Evolutionary conservation across 2,113 vertebrate species (phyloP).

Genomic region (Megaceryle torquata): DNA sequence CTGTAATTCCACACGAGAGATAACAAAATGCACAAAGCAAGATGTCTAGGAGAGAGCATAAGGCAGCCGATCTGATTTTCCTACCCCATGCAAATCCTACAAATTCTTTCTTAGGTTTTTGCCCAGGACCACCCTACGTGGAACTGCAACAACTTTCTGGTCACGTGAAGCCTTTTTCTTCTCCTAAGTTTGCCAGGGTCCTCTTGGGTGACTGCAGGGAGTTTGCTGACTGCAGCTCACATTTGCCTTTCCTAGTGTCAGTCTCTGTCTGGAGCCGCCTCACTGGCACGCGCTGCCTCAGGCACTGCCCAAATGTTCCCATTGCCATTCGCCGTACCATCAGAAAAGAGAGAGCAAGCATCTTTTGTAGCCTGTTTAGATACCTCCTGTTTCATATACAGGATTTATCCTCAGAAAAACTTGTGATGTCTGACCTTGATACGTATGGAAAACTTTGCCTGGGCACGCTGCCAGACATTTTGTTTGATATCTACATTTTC

Average conservation of each 20-base stretch:
- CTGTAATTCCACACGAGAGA: not conserved
- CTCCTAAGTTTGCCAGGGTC: not conserved
- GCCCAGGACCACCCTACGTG: not conserved
- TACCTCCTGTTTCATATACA: not conserved
- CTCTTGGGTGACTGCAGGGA: fast-evolving
- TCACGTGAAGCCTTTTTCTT: not conserved
- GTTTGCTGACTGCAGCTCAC: not conserved
- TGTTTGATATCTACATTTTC: constrained; percentile 10
- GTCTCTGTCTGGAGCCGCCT: not conserved
- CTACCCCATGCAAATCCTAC: not conserved
- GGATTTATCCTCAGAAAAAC: not conserved
- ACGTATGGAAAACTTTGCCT: not conserved
- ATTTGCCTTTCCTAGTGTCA: not conserved
- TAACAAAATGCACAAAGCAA: not conserved
- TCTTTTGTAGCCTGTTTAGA: not conserved
- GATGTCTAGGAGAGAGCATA: not conserved
- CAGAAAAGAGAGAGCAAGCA: not conserved
- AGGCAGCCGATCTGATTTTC: not conserved
- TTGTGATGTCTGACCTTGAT: constrained; percentile 13
- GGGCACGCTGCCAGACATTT: constrained; percentile 9
- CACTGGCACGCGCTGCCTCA: not conserved
- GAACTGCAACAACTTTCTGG: not conserved
- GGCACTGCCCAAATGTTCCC: not conserved
- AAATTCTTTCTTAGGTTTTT: not conserved
- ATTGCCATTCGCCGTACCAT: not conserved